Conservation (phyloP, 2,797 vertebrate species). For the Thripadectes ignobilis region DNA sequence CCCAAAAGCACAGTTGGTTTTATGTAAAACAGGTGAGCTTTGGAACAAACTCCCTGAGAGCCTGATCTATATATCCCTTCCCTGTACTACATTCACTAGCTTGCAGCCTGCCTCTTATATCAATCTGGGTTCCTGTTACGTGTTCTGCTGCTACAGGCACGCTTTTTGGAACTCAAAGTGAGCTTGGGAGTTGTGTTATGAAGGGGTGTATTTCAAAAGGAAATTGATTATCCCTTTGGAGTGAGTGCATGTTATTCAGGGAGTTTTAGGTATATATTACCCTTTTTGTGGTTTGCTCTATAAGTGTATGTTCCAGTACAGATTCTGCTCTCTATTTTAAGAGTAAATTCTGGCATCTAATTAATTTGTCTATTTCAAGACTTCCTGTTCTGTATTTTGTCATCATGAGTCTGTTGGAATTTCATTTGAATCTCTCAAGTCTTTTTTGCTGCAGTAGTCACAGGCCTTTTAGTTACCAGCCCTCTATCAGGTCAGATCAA, state of each 20-base stretch:
- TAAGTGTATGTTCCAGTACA: background rate
- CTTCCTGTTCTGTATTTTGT: slow-evolving; percentile 80
- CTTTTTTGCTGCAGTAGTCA: background rate
- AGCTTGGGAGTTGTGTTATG: background rate
- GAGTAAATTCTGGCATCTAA: background rate
- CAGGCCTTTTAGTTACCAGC: background rate
- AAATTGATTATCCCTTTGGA: background rate
- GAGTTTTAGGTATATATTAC: background rate
- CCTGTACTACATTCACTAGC: accelerated
- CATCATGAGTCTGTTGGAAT: slow-evolving; percentile 71
- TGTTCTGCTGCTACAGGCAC: accelerated
- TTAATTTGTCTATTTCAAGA: slow-evolving; percentile 70
- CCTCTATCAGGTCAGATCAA: background rate
- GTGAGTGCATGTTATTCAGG: background rate
- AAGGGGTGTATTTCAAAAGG: background rate
- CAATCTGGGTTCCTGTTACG: background rate
- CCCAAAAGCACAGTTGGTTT: background rate
- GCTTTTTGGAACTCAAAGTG: background rate
- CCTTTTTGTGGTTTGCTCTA: background rate
- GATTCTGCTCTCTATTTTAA: background rate
- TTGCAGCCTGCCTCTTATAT: background rate
- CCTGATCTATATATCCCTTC: background rate
- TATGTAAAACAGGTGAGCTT: background rate
- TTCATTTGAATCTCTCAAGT: slow-evolving; percentile 8
- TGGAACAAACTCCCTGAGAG: background rate